Base-by-base conservation (phyloP, 2,888 invertebrate genomes). In the Leptodirus hochenwartii region DNA sequence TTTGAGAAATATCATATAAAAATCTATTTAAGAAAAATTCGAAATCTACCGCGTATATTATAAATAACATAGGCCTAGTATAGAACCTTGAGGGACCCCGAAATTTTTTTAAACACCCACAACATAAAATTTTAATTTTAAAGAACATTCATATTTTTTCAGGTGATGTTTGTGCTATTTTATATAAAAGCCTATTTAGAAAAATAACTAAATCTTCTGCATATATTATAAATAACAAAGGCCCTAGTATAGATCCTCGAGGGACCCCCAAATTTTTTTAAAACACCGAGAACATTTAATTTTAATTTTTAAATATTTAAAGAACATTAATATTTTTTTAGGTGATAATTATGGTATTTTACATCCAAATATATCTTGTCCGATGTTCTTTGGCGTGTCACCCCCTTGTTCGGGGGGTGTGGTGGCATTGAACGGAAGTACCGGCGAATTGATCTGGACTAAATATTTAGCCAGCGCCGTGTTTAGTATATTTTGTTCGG, bases 331-430 rank as follows among this genome's bases (percentile, higher is more conserved):
- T 8, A 20, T n/a, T n/a, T 8, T 30, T 31, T 10, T 17, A 52
- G 53, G 50, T 25, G 52, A 52, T 30, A 71, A 72, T 46, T 67
- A 69, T 24, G 59, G 66, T 37, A 55, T 61, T 2, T 47, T 70
- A 38, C 59, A 63, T 0, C 58, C 62, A 13, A 63, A 66, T 38
- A 58, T 62, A 37, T 59, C 66, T 27, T 72, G 78, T 43, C 65
- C 68, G 36, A 63, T 75, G 34, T 72, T 73, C 44, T 70, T 78
- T 45, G 64, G 64, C 27, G 68, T 70, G 6, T 59, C 64, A 30
- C 47, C 55, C 4, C 69, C 70, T 1, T 84, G 82, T 47, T 64
- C 71, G 37, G 82, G 81, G 4, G 81, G 82, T 5, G 60, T 80
- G 6, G 54, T 80, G 38, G 79, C 78, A 0, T 46, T 82, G n/a